Conservation (phyloP, 1,140 invertebrate genomes). For the Macrotrachela quadricornifera region DNA sequence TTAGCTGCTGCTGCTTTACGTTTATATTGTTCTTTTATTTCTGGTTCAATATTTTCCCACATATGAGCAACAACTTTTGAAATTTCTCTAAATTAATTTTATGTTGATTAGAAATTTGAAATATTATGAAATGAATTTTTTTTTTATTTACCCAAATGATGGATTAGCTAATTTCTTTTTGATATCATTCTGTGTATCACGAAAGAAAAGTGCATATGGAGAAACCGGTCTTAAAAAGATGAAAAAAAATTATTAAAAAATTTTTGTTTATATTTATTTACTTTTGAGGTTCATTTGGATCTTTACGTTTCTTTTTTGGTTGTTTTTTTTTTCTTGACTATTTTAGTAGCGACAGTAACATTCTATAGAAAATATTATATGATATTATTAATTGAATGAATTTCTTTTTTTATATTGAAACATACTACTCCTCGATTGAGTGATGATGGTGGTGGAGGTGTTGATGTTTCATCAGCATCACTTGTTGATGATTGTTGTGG, state of each 20-base stretch:
- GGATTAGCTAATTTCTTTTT: conserved; percentile 87
- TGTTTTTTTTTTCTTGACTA: conserved; percentile 40
- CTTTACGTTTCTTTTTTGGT: conserved; percentile 70
- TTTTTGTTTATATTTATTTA: conserved; percentile 32
- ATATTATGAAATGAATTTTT: too few relatives aligned
- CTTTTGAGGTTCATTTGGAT: conserved; percentile 84
- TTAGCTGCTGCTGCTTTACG: conserved; percentile 86
- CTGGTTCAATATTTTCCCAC: conserved; percentile 82
- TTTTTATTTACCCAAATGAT: conserved; percentile 43
- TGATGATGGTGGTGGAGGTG: too few relatives aligned
- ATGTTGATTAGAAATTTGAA: too few relatives aligned
- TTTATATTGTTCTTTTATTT: conserved; percentile 87
- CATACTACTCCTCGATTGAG: too few relatives aligned
- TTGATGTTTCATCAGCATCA: too few relatives aligned
- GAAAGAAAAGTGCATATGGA: conserved; percentile 86
- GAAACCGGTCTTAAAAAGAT: conserved; percentile 56
- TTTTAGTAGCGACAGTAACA: too few relatives aligned
- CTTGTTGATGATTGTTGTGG: too few relatives aligned
- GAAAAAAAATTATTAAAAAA: neutral
- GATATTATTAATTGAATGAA: too few relatives aligned
- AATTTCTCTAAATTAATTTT: conserved; percentile 51
- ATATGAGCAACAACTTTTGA: conserved; percentile 94
- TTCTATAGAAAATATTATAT: too few relatives aligned
- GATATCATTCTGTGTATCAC: conserved; percentile 86
- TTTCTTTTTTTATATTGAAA: too few relatives aligned